These are phyloP conservation scores for Allochrocebus solatus DNA, from an alignment of 2,797 vertebrate genomes.

Conservation along the genomic window DNA sequence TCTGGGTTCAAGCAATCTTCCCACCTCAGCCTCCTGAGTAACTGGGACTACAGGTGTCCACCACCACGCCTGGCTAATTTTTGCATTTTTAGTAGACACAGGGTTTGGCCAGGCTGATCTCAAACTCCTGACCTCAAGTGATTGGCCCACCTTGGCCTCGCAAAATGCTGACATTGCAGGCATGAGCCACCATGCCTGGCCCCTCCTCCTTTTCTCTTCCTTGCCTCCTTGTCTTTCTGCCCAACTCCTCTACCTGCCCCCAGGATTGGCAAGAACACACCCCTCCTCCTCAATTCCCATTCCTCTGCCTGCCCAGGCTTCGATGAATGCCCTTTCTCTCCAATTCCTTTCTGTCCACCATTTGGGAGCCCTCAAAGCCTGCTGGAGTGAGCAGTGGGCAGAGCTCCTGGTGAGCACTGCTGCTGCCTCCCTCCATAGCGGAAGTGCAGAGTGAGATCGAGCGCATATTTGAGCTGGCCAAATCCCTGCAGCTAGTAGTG, in stretches of 20 bases:
- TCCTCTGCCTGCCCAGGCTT: constrained; percentile 1
- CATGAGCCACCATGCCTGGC: neutral
- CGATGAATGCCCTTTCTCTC: neutral
- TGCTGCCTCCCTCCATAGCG: constrained; percentile 81
- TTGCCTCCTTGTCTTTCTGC: neutral
- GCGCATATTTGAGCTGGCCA: constrained; percentile 97
- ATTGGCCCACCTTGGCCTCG: neutral
- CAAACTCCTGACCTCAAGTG: neutral
- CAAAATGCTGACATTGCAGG: neutral
- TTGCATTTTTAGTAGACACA: neutral
- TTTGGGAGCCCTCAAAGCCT: neutral
- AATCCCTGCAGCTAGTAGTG: constrained; percentile 95
- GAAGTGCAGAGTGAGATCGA: constrained; percentile 98
- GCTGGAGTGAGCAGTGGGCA: neutral
- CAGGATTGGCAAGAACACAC: neutral
- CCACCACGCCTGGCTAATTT: neutral
- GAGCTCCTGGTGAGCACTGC: neutral
- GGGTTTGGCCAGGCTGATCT: neutral
- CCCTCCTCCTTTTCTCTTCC: neutral
- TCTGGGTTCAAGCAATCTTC: too few species aligned
- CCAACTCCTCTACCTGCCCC: neutral
- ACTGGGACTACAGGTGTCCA: neutral
- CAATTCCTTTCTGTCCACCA: neutral
- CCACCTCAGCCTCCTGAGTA: too few species aligned
- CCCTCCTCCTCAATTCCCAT: neutral